phyloP scores from a whole-genome alignment of 2,888 invertebrate species.

The Spicauda simplicius region DNA sequence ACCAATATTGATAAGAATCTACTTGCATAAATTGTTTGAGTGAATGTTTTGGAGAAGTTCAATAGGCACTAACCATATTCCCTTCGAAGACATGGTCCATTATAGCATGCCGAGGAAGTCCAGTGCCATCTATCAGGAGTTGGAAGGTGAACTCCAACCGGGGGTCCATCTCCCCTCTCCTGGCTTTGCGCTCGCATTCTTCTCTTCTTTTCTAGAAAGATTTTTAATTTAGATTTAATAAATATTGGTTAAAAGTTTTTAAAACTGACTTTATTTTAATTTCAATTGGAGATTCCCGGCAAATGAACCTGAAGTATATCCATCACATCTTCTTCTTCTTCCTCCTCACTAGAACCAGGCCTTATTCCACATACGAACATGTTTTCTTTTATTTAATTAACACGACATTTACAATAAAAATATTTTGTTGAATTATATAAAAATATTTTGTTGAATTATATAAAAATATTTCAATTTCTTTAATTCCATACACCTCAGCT shows the following conservation, averaged over 20 bases:
- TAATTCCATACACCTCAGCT: too few species aligned
- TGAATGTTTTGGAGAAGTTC: not conserved
- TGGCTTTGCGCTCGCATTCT: slow-evolving; percentile 96
- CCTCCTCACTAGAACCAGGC: slow-evolving; percentile 84
- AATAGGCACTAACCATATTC: slow-evolving; percentile 87
- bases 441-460: not conserved
- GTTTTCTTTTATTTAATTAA: not conserved
- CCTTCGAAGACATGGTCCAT: slow-evolving; percentile 97
- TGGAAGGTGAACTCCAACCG: slow-evolving; percentile 96
- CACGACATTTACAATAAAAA: not conserved
- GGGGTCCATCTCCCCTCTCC: slow-evolving; percentile 96
- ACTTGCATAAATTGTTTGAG: not conserved
- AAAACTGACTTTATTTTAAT: too few species aligned
- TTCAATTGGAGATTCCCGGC: too few species aligned
- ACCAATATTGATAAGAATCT: not conserved
- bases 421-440: not conserved
- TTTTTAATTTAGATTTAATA: not conserved
- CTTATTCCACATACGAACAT: slow-evolving; percentile 86
- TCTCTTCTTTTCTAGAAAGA: slow-evolving; percentile 87
- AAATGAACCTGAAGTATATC: slow-evolving; percentile 72
- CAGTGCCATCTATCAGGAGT: slow-evolving; percentile 93
- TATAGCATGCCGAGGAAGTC: slow-evolving; percentile 91
- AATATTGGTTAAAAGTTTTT: too few species aligned
- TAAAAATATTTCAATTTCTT: too few species aligned
- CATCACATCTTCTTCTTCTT: slow-evolving; percentile 85